Percentiles rank a stretch among this genome's conserved stretches.
Evolutionary conservation across 2,113 vertebrate species (phyloP).

Genomic region (Takifugu bimaculatus): DNA sequence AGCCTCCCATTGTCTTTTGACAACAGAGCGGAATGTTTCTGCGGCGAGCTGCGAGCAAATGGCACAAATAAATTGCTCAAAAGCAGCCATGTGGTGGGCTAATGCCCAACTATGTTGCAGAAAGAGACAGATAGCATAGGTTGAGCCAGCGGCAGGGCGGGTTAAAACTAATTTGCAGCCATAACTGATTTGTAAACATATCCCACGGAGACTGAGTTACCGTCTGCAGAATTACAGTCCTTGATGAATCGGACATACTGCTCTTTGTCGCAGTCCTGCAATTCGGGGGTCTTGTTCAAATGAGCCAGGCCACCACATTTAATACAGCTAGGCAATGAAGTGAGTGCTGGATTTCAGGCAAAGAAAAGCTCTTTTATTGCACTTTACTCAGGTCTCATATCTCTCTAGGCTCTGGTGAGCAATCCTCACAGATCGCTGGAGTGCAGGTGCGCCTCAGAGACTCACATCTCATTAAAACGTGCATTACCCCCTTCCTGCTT

Average conservation of each 20-base stretch:
- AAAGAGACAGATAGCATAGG: constrained; percentile 28
- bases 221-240: constrained; percentile 13
- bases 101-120: constrained; percentile 24
- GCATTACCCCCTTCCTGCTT: constrained; percentile 54
- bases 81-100: constrained; percentile 26
- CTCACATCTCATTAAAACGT: constrained; percentile 72
- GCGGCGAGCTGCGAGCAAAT: constrained; percentile 17
- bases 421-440: constrained; percentile 51
- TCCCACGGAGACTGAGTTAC: constrained; percentile 18
- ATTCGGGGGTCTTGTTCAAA: constrained; percentile 22
- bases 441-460: constrained; percentile 62
- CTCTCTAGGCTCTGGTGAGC: constrained; percentile 45
- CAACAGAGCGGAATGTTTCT: constrained; percentile 14
- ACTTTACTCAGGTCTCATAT: constrained; percentile 34
- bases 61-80: constrained; percentile 33
- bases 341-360: constrained; percentile 22
- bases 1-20: constrained; percentile 31
- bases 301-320: constrained; percentile 29
- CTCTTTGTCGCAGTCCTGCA: constrained; percentile 7
- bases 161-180: constrained; percentile 20
- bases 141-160: constrained; percentile 30
- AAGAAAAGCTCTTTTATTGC: constrained; percentile 25
- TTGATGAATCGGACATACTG: constrained; percentile 20
- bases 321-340: constrained; percentile 16
- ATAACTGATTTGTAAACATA: neutral